Percentiles rank a stretch among this genome's conserved stretches.
phyloP scores from a whole-genome alignment of 2,113 vertebrate species.

The Salvelinus sp. region DNA sequence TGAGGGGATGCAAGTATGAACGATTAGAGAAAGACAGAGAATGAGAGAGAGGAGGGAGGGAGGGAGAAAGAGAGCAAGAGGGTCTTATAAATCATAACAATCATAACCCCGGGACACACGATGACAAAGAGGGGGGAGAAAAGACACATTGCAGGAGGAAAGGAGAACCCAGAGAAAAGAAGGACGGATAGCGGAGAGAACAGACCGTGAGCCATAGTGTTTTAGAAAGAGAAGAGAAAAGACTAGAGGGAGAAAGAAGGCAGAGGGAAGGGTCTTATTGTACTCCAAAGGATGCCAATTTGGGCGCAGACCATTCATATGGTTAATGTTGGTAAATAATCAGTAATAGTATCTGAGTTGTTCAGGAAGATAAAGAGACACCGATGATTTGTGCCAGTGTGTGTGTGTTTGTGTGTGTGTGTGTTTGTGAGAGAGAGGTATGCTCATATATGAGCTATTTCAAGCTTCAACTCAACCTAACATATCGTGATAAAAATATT shows the following conservation, averaged over 20 bases:
- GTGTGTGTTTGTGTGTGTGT: constrained; percentile 3
- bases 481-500: too few relatives aligned
- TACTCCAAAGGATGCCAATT: not conserved
- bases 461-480: too few relatives aligned
- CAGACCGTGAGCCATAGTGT: not conserved
- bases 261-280: not conserved
- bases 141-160: too few relatives aligned
- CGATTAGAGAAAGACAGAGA: constrained; percentile 44
- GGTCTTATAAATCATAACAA: constrained; percentile 58
- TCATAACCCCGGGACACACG: constrained; percentile 48
- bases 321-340: too few relatives aligned
- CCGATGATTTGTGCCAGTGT: not conserved
- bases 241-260: constrained; percentile 3
- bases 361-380: not conserved
- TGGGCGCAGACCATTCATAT: too few relatives aligned
- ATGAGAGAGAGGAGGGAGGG: constrained; percentile 42
- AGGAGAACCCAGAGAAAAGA: not conserved
- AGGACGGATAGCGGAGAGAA: not conserved
- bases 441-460: too few relatives aligned
- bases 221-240: not conserved
- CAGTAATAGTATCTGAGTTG: too few relatives aligned
- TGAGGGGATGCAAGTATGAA: constrained; percentile 54
- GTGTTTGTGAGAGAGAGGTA: not conserved
- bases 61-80: constrained; percentile 37
- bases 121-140: constrained; percentile 28